These are phyloP conservation scores for Buathra laborator DNA, from an alignment of 2,888 invertebrate genomes.

Conservation along the genomic window DNA sequence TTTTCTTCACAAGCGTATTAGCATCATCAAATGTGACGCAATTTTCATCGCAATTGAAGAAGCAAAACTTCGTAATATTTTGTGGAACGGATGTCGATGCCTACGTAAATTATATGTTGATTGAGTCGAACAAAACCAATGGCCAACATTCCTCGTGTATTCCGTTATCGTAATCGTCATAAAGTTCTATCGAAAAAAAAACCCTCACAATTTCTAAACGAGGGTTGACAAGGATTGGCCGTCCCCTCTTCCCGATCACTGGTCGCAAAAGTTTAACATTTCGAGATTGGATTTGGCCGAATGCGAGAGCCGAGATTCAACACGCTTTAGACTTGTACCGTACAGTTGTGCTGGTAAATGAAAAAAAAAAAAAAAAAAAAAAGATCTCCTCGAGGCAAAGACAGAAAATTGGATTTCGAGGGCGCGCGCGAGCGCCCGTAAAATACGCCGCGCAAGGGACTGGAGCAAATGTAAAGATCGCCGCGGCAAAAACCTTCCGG, in stretches of 20 bases:
- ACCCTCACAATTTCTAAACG: conserved; percentile 21
- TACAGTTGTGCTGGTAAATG: conserved; percentile 31
- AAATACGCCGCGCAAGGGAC: conserved; percentile 54
- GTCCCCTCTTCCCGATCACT: conserved; percentile 72
- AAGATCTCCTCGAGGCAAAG: conserved; percentile 65
- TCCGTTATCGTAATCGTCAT: conserved; percentile 8
- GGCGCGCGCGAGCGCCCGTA: conserved; percentile 67
- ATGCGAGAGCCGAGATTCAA: neutral
- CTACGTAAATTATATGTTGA: neutral
- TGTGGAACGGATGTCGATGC: neutral
- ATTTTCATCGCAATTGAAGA: neutral
- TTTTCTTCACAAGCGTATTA: neutral
- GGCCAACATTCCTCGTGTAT: neutral
- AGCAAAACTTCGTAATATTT: neutral
- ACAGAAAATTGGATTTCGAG: conserved; percentile 79
- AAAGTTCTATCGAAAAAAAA: neutral
- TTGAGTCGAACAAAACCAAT: neutral
- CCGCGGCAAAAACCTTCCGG: neutral
- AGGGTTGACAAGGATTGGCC: conserved; percentile 54
- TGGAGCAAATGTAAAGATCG: conserved; percentile 23
- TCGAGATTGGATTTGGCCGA: conserved; percentile 75
- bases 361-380: conserved; percentile 63
- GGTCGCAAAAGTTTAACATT: conserved; percentile 77
- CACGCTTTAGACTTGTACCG: neutral
- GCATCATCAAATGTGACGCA: too few species aligned